Conservation (phyloP, 2,113 vertebrate species). For the Catharus minimus region DNA sequence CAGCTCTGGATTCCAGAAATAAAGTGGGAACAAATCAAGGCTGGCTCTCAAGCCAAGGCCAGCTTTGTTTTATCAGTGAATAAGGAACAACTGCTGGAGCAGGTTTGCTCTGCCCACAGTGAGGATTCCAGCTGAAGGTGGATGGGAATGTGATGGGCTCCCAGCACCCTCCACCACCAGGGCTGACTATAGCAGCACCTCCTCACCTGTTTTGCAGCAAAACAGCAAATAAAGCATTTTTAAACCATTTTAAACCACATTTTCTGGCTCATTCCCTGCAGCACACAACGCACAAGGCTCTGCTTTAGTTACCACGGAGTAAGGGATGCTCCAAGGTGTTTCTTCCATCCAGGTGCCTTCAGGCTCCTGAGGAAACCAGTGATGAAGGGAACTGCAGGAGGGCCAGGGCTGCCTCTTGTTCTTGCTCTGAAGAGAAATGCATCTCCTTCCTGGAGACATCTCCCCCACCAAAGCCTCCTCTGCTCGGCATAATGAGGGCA, state of each 20-base stretch:
- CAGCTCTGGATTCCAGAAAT: background rate
- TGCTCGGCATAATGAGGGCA: slow-evolving; percentile 48
- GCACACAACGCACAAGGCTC: background rate
- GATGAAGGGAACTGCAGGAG: background rate
- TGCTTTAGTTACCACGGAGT: background rate
- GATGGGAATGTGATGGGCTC: background rate
- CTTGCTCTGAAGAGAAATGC: background rate
- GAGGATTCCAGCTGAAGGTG: background rate
- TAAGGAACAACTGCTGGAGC: background rate
- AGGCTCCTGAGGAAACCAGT: background rate
- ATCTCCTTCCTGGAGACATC: slow-evolving; percentile 11
- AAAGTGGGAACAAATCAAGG: background rate
- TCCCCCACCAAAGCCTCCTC: background rate
- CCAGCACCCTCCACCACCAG: background rate
- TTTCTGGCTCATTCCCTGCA: background rate
- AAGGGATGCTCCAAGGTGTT: background rate
- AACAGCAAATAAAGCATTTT: background rate
- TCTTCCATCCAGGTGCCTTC: slow-evolving; percentile 1
- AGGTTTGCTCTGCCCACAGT: background rate
- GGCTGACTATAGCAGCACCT: background rate
- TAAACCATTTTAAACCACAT: background rate
- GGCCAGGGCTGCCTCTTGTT: background rate
- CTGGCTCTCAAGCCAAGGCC: background rate
- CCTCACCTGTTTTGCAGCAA: accelerated
- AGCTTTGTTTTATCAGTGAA: background rate